These are phyloP conservation scores for Oreochromis aureus DNA, from an alignment of 2,113 vertebrate genomes.

Conservation along the genomic window DNA sequence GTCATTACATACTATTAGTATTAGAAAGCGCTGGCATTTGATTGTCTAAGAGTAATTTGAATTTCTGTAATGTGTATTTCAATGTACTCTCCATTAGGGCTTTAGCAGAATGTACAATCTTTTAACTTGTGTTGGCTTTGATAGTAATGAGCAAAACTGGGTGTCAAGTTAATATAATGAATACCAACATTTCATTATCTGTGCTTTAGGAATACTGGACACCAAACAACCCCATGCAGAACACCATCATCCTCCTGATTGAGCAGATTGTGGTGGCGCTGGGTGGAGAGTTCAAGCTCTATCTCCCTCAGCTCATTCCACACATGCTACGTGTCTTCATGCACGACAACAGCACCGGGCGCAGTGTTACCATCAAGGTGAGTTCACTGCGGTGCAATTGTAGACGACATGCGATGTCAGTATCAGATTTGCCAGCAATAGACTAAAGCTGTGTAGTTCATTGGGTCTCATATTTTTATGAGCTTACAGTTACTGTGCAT, in stretches of 20 bases:
- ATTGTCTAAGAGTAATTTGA: background rate
- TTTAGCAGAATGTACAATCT: background rate
- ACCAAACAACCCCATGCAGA: constrained; percentile 97
- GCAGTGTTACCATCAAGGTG: constrained; percentile 94
- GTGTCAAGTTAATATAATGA: background rate
- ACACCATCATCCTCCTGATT: constrained; percentile 95
- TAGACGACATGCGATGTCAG: background rate
- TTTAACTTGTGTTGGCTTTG: background rate
- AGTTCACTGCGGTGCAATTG: background rate
- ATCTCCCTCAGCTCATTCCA: constrained; percentile 95
- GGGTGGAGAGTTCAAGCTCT: constrained; percentile 96
- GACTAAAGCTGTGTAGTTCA: background rate
- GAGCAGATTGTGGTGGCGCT: constrained; percentile 97
- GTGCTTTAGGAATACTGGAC: constrained; percentile 92
- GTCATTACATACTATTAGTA: background rate
- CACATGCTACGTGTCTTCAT: constrained; percentile 98
- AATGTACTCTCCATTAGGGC: background rate
- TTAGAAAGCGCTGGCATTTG: background rate
- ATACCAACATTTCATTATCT: background rate
- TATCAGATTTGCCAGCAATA: background rate
- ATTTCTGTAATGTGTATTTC: background rate
- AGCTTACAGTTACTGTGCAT: background rate
- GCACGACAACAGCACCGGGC: constrained; percentile 92
- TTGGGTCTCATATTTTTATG: background rate
- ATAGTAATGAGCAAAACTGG: background rate